phyloP scores from a whole-genome alignment of 2,888 invertebrate species.

The Caradrina kadenii region DNA sequence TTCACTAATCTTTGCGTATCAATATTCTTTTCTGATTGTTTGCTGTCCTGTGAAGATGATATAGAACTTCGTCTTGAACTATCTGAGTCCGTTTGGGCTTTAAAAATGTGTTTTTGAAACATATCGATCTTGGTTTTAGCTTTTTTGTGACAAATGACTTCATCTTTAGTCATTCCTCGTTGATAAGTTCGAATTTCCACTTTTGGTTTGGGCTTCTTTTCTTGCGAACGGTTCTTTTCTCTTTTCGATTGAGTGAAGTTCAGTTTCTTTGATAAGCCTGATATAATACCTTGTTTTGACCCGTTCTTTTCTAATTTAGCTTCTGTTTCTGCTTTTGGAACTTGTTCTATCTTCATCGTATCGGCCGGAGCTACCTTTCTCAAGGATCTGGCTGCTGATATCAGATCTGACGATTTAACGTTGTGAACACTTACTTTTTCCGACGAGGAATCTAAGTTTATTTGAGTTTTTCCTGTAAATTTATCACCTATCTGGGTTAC shows the following conservation, averaged over 20 bases:
- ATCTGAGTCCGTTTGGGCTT: conserved; percentile 83
- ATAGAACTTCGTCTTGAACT: conserved; percentile 82
- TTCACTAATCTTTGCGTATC: conserved; percentile 73
- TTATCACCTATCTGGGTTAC: conserved; percentile 77
- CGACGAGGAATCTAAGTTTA: conserved; percentile 58
- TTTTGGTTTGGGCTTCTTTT: conserved; percentile 78
- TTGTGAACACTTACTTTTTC: conserved; percentile 81
- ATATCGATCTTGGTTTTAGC: conserved; percentile 87
- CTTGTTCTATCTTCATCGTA: conserved; percentile 34
- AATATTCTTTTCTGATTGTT: conserved; percentile 65
- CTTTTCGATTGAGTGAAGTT: conserved; percentile 83
- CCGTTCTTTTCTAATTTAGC: conserved; percentile 67
- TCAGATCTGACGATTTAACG: conserved; percentile 79
- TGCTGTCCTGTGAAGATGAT: conserved; percentile 78
- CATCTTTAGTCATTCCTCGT: conserved; percentile 83
- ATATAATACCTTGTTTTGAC: conserved; percentile 78
- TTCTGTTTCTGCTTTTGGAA: conserved; percentile 38
- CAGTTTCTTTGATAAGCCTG: conserved; percentile 81
- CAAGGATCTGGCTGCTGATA: conserved; percentile 76
- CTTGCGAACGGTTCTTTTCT: conserved; percentile 74
- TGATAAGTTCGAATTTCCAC: conserved; percentile 85
- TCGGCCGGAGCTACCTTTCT: conserved; percentile 71
- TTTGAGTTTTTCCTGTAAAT: conserved; percentile 69
- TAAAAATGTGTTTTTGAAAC: conserved; percentile 87
- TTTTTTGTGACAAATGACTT: conserved; percentile 84